Evolutionary conservation across 2,888 invertebrate species (phyloP), one percentile per base, ranked within the genome.

Genomic region (Aleiodes leptofemur): DNA sequence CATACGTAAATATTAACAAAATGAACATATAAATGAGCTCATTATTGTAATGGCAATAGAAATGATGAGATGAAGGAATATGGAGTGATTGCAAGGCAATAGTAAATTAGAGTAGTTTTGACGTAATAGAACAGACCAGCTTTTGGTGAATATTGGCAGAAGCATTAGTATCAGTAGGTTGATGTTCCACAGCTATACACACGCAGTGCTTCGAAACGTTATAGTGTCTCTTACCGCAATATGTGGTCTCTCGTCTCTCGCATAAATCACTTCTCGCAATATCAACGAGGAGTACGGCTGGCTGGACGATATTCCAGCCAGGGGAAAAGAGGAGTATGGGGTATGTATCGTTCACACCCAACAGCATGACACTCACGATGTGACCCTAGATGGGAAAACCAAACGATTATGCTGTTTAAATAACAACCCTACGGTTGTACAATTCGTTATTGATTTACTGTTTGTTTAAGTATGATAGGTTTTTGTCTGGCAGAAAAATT

Each of bases 191-290:
- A 77, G 79, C 77, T 80, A 43, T 66, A 66, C 70, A 70, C 43
- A 66, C 55, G 50, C 50, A 71, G n/a, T 38, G 61, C 61, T 23
- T 69, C 57, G 43, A 23, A 23, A 72, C 66, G 69, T 75, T 74
- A 66, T 75, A 77, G 61, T 72, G 76, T 74, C 71, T 71, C 59
- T 77, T 66, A 79, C 77, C 81, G 84, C 83, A 86, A 86, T 86
- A 85, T 87, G 85, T 82, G 83, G 83, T 84, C 82, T 81, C 82
- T 83, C 84, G 83, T 82, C 79, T 81, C 83, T 80, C 81, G 82
- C 84, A 86, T 87, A 86, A 86, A 87, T 87, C 87, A 86, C 84
- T 85, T 86, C 80, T 83, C 83, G 86, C 83, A 86, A 86, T 86
- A 87, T 86, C 86, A 86, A 84, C 83, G 83, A 81, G 78, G 71